Base-by-base conservation (phyloP, 1,140 invertebrate species). In the Penaeus vannamei region DNA sequence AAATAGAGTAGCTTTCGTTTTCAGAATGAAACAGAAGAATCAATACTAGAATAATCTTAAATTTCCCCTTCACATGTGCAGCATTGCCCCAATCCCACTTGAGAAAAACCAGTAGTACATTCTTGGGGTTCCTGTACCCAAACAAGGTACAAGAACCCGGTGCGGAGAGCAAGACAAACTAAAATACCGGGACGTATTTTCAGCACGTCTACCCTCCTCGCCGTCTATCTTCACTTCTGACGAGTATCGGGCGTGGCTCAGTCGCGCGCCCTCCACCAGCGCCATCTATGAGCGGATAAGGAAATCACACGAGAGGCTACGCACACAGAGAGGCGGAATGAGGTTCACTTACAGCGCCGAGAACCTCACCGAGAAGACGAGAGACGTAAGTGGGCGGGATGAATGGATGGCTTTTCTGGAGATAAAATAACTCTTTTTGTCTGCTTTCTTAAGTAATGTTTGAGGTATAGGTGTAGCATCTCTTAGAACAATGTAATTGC, bases 221-320 rank as follows among this genome's bases (percentile, higher is more conserved):
- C 94, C 95, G 61, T 95, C 95, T 93, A 96, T 98, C 92, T 97
- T 97, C 93, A 97, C 97, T 91, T 96, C 97, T 91, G 97, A 97
- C 93, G 97, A 98, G 92, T 98, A 98, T 92, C 95, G 96, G 86
- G 96, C 97, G 76, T 98, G 97, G 97, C 92, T 98, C 91, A 96
- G 96, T 86, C 94, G 97, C 77, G 97, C 97, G 2, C 97, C 97
- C 17, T 98, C 97, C 69, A 98, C 97, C 46, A 97, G 96, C 90
- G 97, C 97, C 76, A 96, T 98, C 91, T 98, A 98, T 93, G 97
- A 98, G 92, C 96, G 97, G 92, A 96, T 98, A 91, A 94, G 97
- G 90, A 95, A 96, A 89, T 96, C 95, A 10, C 94, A 95, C 82
- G 95, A 95, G 91, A 86, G 66, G 1, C 66, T 90, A 19, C 82